Evolutionary conservation across 2,797 vertebrate genomes (phyloP).

Genomic region (Halcyon chelicuti): DNA sequence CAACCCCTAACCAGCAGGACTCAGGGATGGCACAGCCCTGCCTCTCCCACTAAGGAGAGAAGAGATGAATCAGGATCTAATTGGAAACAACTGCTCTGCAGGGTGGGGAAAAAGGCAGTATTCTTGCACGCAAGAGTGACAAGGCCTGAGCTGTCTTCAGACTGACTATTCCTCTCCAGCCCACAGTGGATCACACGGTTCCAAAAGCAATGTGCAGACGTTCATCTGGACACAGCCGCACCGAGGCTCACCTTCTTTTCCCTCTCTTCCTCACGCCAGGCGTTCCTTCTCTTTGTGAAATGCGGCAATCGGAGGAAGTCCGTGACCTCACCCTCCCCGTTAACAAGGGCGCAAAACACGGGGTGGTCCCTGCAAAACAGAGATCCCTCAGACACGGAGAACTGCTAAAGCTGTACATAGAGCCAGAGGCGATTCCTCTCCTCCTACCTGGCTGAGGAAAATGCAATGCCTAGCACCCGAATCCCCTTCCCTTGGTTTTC

Average conservation of each 20-base stretch:
- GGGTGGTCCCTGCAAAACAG: conserved; percentile 89
- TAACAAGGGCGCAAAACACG: conserved; percentile 95
- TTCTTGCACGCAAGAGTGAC: background rate
- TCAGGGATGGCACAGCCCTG: background rate
- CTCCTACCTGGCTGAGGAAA: conserved; percentile 90
- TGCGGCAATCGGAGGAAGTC: conserved; percentile 96
- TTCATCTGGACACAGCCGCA: background rate
- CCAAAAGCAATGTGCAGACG: background rate
- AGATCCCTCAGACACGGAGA: background rate
- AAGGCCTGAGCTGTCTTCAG: background rate
- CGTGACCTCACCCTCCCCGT: conserved; percentile 96
- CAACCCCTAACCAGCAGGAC: background rate
- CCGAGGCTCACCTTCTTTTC: conserved; percentile 91
- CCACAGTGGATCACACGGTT: accelerated
- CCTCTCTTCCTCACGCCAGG: conserved; percentile 94
- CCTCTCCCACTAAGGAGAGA: background rate
- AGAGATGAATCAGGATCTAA: background rate
- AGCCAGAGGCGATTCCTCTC: background rate
- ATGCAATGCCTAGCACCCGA: conserved; percentile 93
- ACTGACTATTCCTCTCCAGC: background rate
- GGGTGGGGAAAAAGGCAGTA: background rate
- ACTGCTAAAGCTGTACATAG: background rate
- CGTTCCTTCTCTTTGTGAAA: conserved; percentile 96
- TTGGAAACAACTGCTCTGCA: background rate
- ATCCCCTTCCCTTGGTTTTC: conserved; percentile 96